Evolutionary conservation across 2,113 vertebrate species (phyloP), one percentile per base, ranked within the genome.

Genomic region (Tachuris rubrigastra): DNA sequence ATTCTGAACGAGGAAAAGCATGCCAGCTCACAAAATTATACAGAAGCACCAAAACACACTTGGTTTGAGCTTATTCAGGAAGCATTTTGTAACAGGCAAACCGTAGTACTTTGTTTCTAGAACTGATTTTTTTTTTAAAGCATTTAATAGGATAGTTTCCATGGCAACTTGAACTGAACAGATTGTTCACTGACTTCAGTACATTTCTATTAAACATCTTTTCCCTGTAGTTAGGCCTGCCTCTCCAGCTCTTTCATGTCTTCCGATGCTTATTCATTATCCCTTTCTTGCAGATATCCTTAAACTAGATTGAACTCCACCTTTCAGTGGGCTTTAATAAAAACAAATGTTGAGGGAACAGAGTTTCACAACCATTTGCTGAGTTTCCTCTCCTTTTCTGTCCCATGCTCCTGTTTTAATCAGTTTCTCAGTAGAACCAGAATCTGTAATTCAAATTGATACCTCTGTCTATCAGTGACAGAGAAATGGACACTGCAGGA

Each of bases 111-210:
- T 97, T 93, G 96, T 95, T 97, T 97, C 89, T 96, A 88, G 76
- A 86, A 91, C 63, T 83, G 82, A 30, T 39, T 65, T 89, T 86
- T 37, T 89, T 87, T n/a, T 0, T 44, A 9, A 73, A 86, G 42
- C 88, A 91, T 94, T 97, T 97, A 97, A 97, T 96, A 91, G 92
- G 95, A 71, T 60, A 93, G 97, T 98, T 98, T 91, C 98, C 93
- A 98, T 91, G 93, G 95, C 73, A 98, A 98, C 96, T 23, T 87
- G 94, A 94, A 95, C 96, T 79, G 95, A 97, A 97, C 95, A 92
- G 95, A 96, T 96, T 97, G 96, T 95, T 93, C 95, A 95, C 81
- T 92, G 95, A 95, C 95, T 97, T 98, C 88, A 95, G 82, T 95
- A 97, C 95, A 93, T 94, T 96, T 95, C 88, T 97, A 92, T 96